Evolutionary conservation across 2,888 invertebrate species (phyloP).

Genomic region (Brassicogethes aeneus): DNA sequence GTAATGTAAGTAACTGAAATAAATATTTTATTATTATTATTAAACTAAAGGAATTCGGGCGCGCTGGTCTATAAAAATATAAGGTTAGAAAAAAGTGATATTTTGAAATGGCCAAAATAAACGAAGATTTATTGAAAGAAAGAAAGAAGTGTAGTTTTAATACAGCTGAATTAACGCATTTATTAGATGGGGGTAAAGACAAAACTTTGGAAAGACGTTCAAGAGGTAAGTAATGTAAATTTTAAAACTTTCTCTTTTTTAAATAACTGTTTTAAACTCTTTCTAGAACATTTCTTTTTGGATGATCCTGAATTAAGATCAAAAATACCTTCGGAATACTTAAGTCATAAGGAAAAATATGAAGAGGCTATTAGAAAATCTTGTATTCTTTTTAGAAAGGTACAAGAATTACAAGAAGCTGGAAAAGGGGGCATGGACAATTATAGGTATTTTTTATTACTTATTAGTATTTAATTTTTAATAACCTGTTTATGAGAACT

Average conservation of each 20-base stretch:
- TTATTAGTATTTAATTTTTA: too few species aligned
- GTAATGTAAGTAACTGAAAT: too few species aligned
- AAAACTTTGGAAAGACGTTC: slow-evolving; percentile 62
- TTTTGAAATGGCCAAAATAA: slow-evolving; percentile 41
- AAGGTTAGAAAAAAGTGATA: too few species aligned
- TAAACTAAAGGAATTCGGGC: too few species aligned
- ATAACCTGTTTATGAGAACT: too few species aligned
- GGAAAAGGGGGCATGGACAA: slow-evolving; percentile 68
- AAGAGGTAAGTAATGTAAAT: slow-evolving; percentile 40
- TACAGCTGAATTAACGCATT: slow-evolving; percentile 62
- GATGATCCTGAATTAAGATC: slow-evolving; percentile 59
- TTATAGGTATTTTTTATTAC: too few species aligned
- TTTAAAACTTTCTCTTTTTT: slow-evolving; percentile 1
- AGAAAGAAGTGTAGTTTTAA: slow-evolving; percentile 68
- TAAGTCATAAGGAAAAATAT: slow-evolving; percentile 79
- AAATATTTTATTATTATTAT: too few species aligned
- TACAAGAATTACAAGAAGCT: slow-evolving; percentile 59
- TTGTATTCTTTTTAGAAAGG: slow-evolving; percentile 60
- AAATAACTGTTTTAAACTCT: slow-evolving; percentile 6
- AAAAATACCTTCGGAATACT: slow-evolving; percentile 61
- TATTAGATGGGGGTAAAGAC: slow-evolving; percentile 68
- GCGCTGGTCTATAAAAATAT: too few species aligned
- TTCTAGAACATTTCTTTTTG: slow-evolving; percentile 50
- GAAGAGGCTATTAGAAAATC: slow-evolving; percentile 68
- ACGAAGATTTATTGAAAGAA: slow-evolving; percentile 64